Base-by-base conservation (phyloP, 1,140 invertebrate species). In the Berghia stephanieae region DNA sequence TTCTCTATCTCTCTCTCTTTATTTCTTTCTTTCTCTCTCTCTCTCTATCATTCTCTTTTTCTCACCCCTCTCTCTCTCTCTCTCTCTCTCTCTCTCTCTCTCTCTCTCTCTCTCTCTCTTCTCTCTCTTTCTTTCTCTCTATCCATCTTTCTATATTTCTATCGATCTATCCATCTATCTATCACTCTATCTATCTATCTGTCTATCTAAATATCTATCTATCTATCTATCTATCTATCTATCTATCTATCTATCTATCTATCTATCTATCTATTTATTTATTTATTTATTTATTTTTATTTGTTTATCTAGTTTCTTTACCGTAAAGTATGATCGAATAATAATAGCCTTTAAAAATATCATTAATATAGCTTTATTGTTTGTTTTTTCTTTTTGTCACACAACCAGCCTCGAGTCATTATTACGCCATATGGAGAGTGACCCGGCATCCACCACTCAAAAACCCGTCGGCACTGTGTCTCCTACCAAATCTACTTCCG, bases 361-460 rank as follows among this genome's bases (percentile, higher is more conserved):
- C 8, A 36, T 38, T n/a, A n/a, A 31, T 36, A 36, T 36, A 36
- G 3, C 40, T 36, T 3, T 27, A 21, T 57, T 57, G 24, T 27
- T 21, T 0, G n/a, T 21, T 27, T 8, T 21, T 8, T n/a, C n/a
- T 57, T 57, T 8, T 21, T 5, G 21, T 21, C 2, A 8, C 55
- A 13, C 55, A 13, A n/a, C 8, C 66, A 77, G 63, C 18, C 31
- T 77, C 16, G 44, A 77, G 3, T 69, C 66, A 24, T 52, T 69
- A 16, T 31, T 55, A 1, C 24, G 67, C 5, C 27, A 69, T n/a
- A 8, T 68, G 13, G 52, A 77, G 27, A n/a, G 40, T 27, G 46
- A 55, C 13, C 27, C 8, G 34, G 21, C 36, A n/a, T 13, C 8
- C 24, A 27, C 27, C 6, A 31, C 18, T n/a, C 10, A 43, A 10